Evolutionary conservation across 2,113 vertebrate genomes (phyloP).

Genomic region (Gopherus evgoodei): DNA sequence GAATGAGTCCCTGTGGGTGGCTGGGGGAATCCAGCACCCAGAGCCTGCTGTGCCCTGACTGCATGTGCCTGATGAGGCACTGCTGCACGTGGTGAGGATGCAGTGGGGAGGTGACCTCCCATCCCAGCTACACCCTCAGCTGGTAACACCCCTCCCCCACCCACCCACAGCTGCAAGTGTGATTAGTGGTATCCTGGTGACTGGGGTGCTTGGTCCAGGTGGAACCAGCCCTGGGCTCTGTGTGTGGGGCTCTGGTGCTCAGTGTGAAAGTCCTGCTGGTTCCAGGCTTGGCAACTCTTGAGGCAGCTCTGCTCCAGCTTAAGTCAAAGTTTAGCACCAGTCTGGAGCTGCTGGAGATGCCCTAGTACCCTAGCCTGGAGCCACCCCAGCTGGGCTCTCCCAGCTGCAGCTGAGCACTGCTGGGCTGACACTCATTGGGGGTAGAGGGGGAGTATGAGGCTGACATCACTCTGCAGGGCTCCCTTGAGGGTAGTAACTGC

Average conservation of each 20-base stretch:
- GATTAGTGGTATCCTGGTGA: neutral
- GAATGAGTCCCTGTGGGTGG: no score
- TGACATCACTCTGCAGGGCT: neutral
- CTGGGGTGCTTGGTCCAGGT: no score
- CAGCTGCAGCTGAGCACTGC: neutral
- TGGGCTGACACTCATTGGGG: neutral
- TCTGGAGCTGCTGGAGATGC: neutral
- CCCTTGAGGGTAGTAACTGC: neutral
- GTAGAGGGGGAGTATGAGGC: neutral
- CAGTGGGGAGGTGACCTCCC: neutral
- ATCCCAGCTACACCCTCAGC: neutral
- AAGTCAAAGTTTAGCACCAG: neutral
- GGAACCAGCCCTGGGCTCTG: neutral
- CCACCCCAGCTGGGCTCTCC: neutral
- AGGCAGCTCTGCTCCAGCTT: neutral
- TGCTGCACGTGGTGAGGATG: neutral
- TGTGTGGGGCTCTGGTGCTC: neutral
- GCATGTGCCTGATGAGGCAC: neutral
- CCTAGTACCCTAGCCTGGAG: neutral
- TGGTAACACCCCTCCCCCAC: neutral
- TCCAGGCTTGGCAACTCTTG: no score
- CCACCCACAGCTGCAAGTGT: neutral
- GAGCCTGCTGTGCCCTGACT: rapidly evolving
- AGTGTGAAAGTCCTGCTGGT: neutral
- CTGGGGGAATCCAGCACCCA: neutral